A percentile compares a stretch with the other conserved stretches of the same genome.
Conservation (phyloP, 2,888 invertebrate species). For the Oithona nana region DNA sequence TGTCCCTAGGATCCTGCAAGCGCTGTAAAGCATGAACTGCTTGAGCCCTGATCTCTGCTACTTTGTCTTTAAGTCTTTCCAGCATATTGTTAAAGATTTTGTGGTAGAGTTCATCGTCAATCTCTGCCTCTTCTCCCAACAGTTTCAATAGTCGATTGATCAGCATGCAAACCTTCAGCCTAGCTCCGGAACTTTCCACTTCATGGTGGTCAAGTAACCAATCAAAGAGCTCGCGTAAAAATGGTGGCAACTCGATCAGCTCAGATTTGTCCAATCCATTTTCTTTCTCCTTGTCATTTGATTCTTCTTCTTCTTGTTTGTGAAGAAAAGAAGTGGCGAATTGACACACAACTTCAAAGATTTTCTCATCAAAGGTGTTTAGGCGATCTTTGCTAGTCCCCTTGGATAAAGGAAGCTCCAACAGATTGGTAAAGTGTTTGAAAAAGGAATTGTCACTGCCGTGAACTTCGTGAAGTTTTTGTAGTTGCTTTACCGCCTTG, state of each 20-base stretch:
- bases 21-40: slow-evolving; percentile 57
- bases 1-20: slow-evolving; percentile 55
- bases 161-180: slow-evolving; percentile 56
- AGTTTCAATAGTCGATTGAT: slow-evolving; percentile 51
- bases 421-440: slow-evolving; percentile 41
- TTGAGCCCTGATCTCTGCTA: slow-evolving; percentile 53
- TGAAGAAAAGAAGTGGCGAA: slow-evolving; percentile 39
- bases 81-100: slow-evolving; percentile 48
- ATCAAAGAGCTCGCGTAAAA: slow-evolving; percentile 13
- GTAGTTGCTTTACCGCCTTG: not conserved
- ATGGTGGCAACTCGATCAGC: slow-evolving; percentile 15
- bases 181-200: slow-evolving; percentile 36
- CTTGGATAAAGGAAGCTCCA: slow-evolving; percentile 38
- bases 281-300: slow-evolving; percentile 15
- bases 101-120: slow-evolving; percentile 56
- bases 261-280: slow-evolving; percentile 17
- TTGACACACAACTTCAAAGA: slow-evolving; percentile 48
- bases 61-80: slow-evolving; percentile 46
- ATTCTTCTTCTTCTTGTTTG: not conserved
- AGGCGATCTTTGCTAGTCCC: slow-evolving; percentile 43
- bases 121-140: slow-evolving; percentile 50
- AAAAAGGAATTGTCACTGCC: slow-evolving; percentile 36
- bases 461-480: not conserved
- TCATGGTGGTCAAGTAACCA: slow-evolving; percentile 28
- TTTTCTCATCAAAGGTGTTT: slow-evolving; percentile 41